These are phyloP conservation scores for Phacellophora camtschatica DNA, from an alignment of 30 jellyfish, hydroid and myxozoan species.

Conservation along the genomic window DNA sequence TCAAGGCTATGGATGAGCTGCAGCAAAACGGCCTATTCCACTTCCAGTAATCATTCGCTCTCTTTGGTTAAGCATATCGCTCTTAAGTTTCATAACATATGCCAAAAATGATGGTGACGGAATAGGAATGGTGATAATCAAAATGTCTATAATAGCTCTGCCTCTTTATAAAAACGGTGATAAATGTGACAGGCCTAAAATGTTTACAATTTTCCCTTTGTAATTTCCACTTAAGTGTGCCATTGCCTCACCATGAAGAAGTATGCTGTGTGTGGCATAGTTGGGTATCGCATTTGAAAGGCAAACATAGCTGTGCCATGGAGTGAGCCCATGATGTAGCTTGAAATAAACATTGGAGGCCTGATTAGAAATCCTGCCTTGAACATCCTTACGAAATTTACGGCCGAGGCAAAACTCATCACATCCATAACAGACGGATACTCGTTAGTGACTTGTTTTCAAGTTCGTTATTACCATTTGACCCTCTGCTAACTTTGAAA, in stretches of 20 bases:
- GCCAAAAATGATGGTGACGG: not conserved
- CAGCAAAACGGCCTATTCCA: not conserved
- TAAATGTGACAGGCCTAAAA: not conserved
- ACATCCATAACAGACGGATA: not conserved
- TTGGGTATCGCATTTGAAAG: not conserved
- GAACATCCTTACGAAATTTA: not conserved
- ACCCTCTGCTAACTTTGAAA: not conserved
- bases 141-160: not conserved
- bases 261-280: not conserved
- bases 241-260: not conserved
- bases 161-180: not conserved
- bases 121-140: not conserved
- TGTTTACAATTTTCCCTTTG: not conserved
- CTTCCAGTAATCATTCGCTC: not conserved
- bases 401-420: not conserved
- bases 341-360: not conserved
- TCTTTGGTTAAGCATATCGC: not conserved
- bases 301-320: not conserved
- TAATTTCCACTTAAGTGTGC: not conserved
- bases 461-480: not conserved
- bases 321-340: not conserved
- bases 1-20: no score
- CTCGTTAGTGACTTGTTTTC: not conserved
- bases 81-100: not conserved
- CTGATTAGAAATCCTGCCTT: not conserved